phyloP scores from a whole-genome alignment of 2,797 vertebrate species.

The Poecilia gillii region DNA sequence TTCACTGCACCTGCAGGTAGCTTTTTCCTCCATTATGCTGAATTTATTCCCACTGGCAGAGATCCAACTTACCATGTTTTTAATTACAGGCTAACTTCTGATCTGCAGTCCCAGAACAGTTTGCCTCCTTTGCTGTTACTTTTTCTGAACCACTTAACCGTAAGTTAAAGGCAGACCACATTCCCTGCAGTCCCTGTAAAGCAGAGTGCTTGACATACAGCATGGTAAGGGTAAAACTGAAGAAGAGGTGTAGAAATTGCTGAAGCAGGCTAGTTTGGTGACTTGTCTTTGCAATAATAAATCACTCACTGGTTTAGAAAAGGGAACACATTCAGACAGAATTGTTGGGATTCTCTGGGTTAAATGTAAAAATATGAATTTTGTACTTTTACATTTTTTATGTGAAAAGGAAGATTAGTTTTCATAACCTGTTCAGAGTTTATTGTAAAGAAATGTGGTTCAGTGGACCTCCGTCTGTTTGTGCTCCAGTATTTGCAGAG shows the following conservation, averaged over 20 bases:
- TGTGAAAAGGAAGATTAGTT: not conserved
- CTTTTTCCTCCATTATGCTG: slow-evolving; percentile 34
- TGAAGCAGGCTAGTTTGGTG: slow-evolving; percentile 28
- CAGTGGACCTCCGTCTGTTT: not conserved
- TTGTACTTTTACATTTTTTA: not conserved
- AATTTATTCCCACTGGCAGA: slow-evolving; percentile 54
- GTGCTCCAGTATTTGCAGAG: not conserved
- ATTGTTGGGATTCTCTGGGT: slow-evolving; percentile 31
- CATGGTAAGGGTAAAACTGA: slow-evolving; percentile 6
- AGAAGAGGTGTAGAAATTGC: slow-evolving; percentile 16
- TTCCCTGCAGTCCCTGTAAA: slow-evolving; percentile 20
- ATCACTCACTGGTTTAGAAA: slow-evolving; percentile 39
- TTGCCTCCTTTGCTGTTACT: slow-evolving; percentile 16
- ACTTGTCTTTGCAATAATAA: slow-evolving; percentile 23
- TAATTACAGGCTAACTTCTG: slow-evolving; percentile 68
- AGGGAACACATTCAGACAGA: slow-evolving; percentile 58
- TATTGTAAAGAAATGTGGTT: not conserved
- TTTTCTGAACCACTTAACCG: slow-evolving; percentile 25
- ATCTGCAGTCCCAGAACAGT: slow-evolving; percentile 40
- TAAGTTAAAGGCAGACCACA: slow-evolving; percentile 19
- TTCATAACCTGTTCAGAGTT: not conserved
- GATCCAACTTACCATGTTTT: slow-evolving; percentile 51
- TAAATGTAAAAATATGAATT: not conserved
- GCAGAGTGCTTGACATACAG: slow-evolving; percentile 23
- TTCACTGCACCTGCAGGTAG: slow-evolving; percentile 41